Conservation (phyloP, 2,797 vertebrate genomes). For the Aplochiton taeniatus region DNA sequence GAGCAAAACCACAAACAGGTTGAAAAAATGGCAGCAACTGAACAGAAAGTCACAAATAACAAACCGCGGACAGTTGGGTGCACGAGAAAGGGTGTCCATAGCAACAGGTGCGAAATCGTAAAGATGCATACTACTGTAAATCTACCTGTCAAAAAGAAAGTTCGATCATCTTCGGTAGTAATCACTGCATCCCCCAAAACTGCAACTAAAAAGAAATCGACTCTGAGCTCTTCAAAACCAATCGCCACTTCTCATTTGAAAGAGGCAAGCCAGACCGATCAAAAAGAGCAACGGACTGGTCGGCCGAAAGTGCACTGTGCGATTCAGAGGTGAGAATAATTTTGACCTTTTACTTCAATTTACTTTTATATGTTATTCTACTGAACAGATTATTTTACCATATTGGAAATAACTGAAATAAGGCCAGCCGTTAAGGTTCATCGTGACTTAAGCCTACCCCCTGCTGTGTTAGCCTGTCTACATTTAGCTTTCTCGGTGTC, state of each 20-base stretch:
- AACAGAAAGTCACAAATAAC: conserved; percentile 25
- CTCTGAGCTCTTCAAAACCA: neutral
- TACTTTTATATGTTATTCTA: neutral
- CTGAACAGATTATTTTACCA: neutral
- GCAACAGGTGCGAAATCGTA: conserved; percentile 13
- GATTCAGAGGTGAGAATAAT: conserved; percentile 45
- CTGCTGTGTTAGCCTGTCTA: neutral
- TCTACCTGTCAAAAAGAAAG: neutral
- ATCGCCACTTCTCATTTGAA: neutral
- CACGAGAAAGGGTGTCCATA: conserved; percentile 25
- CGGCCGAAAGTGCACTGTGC: neutral
- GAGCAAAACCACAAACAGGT: conserved; percentile 7
- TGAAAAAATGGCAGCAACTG: conserved; percentile 17
- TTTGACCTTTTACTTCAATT: too few relatives aligned
- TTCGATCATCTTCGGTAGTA: conserved; percentile 22
- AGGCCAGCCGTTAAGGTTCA: too few relatives aligned
- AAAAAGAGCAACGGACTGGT: conserved; percentile 10
- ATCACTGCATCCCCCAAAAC: conserved; percentile 29
- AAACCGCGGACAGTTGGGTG: conserved; percentile 56
- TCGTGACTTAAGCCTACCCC: neutral
- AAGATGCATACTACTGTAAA: neutral
- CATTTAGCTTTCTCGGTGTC: too few relatives aligned
- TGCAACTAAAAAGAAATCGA: neutral
- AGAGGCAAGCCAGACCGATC: neutral
- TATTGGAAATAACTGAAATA: too few relatives aligned